phyloP scores from a whole-genome alignment of 2,797 vertebrate genomes.

The Florisuga fusca region DNA sequence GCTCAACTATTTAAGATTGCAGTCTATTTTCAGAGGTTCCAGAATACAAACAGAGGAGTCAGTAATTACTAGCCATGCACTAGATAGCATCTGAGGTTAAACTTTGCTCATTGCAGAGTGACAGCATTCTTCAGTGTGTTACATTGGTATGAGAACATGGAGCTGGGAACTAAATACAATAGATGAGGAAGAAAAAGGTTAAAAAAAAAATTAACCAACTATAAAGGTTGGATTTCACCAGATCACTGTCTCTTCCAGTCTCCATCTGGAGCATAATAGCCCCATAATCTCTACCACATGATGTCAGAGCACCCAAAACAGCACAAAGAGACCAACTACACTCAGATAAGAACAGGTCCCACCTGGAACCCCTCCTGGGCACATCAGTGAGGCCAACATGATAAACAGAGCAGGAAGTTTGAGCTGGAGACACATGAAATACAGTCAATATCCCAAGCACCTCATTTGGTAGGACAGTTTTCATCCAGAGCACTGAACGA shows the following conservation, averaged over 20 bases:
- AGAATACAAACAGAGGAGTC: neutral
- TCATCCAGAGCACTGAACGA: neutral
- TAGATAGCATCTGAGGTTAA: neutral
- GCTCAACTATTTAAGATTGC: neutral
- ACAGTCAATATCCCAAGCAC: neutral
- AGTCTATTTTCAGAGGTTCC: neutral
- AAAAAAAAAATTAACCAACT: neutral
- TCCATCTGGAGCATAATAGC: neutral
- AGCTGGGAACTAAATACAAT: neutral
- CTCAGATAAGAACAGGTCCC: neutral
- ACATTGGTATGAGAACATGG: neutral
- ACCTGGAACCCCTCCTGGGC: neutral
- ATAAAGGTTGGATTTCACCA: neutral
- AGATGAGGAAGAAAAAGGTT: neutral
- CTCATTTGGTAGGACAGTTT: neutral
- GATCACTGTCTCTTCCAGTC: neutral
- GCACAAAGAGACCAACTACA: neutral
- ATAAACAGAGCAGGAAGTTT: neutral
- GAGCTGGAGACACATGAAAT: neutral
- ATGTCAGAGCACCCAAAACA: neutral
- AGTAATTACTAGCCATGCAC: neutral
- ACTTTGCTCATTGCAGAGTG: neutral
- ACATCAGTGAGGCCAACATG: neutral
- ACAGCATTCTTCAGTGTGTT: neutral
- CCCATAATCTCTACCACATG: neutral